Conservation (phyloP, 1,140 invertebrate genomes). For the Tetragnatha versicolor region DNA sequence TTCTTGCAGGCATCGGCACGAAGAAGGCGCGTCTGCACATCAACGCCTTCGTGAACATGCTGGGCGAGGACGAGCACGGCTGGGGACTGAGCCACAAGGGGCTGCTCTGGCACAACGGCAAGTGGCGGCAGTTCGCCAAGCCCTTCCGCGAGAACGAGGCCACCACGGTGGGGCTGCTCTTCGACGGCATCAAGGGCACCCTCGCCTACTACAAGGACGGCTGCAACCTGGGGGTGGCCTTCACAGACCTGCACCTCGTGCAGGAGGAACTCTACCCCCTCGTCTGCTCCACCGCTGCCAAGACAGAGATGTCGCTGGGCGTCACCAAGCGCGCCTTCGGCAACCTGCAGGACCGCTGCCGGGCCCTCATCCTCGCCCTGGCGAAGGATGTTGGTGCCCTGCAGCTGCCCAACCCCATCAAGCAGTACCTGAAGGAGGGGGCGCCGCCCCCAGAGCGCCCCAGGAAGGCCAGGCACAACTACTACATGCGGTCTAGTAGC, state of each 20-base stretch:
- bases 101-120: constrained; percentile 74
- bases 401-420: constrained; percentile 62
- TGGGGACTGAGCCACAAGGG: constrained; percentile 81
- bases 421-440: constrained; percentile 59
- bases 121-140: constrained; percentile 71
- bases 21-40: constrained; percentile 71
- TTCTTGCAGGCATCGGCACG: constrained; percentile 69
- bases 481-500: constrained; percentile 24
- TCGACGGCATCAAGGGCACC: constrained; percentile 74
- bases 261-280: constrained; percentile 74
- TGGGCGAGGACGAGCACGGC: constrained; percentile 75
- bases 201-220: constrained; percentile 79
- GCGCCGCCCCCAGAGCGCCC: background rate
- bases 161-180: constrained; percentile 73
- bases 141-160: constrained; percentile 75
- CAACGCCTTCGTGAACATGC: constrained; percentile 73
- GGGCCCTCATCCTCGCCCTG: constrained; percentile 60
- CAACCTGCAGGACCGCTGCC: constrained; percentile 72
- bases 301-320: constrained; percentile 75
- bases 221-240: constrained; percentile 71
- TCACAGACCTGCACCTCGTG: constrained; percentile 64
- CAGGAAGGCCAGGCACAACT: background rate
- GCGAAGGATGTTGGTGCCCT: constrained; percentile 57
- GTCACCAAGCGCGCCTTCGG: constrained; percentile 70
- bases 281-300: constrained; percentile 77